phyloP scores from a whole-genome alignment of 2,797 vertebrate species.

The Hippopotamyrus pictus region DNA sequence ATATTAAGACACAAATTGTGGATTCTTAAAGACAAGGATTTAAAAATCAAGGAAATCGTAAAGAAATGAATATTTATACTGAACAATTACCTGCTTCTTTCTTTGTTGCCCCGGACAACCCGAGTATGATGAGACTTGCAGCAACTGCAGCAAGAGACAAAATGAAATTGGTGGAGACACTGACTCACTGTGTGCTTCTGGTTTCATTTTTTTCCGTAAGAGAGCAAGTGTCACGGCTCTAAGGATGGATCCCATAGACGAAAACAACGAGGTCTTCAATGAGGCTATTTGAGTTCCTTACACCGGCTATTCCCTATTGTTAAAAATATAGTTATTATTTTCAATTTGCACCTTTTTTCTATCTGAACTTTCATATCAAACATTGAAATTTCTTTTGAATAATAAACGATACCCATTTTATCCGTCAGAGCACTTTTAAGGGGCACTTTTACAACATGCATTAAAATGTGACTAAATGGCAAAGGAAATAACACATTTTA shows the following conservation, averaged over 20 bases:
- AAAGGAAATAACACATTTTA: background rate
- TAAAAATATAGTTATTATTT: background rate
- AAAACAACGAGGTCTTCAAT: background rate
- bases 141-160: conserved; percentile 76
- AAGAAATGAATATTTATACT: conserved; percentile 1
- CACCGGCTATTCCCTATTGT: background rate
- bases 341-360: background rate
- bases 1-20: background rate
- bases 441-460: background rate
- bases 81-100: conserved; percentile 82
- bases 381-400: background rate
- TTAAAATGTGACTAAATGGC: background rate
- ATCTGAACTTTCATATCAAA: background rate
- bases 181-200: conserved; percentile 8
- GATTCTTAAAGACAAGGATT: background rate
- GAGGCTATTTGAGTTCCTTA: background rate
- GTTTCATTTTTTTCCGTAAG: background rate
- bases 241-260: background rate
- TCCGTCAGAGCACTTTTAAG: background rate
- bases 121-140: conserved; percentile 97
- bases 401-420: background rate
- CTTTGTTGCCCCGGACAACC: conserved; percentile 91
- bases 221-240: background rate
- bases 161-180: conserved; percentile 22
- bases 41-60: conserved; percentile 1